phyloP scores from a whole-genome alignment of 2,797 vertebrate genomes.

The Chiroxiphia lanceolata region DNA sequence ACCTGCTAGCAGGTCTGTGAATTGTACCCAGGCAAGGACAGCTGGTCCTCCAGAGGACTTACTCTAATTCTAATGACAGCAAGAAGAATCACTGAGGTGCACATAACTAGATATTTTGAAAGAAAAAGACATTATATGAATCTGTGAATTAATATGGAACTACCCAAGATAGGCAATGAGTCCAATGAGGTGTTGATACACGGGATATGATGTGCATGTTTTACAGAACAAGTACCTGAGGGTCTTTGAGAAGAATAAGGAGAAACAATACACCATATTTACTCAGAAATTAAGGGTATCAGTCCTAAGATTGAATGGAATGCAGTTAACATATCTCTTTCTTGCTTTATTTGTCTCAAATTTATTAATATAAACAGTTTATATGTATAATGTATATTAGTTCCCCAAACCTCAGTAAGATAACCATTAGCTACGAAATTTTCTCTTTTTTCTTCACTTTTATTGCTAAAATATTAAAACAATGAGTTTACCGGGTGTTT shows the following conservation, averaged over 20 bases:
- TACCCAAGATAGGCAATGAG: neutral
- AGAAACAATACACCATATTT: neutral
- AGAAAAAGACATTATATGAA: neutral
- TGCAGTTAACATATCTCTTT: neutral
- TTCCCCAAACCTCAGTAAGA: neutral
- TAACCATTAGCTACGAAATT: neutral
- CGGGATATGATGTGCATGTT: fast-evolving
- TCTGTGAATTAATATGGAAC: neutral
- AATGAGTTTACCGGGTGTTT: neutral
- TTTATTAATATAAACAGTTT: neutral
- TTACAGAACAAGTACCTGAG: neutral
- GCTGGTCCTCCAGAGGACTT: neutral
- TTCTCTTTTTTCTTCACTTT: neutral
- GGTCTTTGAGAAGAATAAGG: neutral
- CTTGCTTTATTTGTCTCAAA: neutral
- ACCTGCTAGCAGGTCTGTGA: conserved; percentile 34
- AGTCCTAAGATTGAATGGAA: neutral
- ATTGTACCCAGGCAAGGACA: neutral
- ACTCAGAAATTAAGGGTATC: neutral
- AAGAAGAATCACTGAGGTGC: neutral
- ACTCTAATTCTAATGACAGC: neutral
- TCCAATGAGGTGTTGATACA: neutral
- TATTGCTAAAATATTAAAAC: neutral
- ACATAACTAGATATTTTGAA: neutral
- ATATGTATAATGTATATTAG: fast-evolving